Evolutionary conservation across 1,140 invertebrate genomes (phyloP).

Genomic region (Schlechtendalia chinensis): DNA sequence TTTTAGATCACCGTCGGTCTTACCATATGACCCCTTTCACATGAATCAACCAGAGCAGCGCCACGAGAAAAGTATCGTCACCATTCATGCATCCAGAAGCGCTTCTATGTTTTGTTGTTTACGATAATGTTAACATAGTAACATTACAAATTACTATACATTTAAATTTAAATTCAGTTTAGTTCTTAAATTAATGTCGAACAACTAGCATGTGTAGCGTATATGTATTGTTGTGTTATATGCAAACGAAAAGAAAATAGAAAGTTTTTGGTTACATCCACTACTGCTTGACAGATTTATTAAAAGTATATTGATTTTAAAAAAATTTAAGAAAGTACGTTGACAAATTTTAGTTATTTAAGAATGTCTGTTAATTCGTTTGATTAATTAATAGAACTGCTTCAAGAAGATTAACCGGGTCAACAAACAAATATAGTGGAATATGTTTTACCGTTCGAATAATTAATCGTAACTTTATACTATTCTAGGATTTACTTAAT

Average conservation of each 20-base stretch:
- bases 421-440: background rate
- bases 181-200: too few relatives aligned
- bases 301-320: conserved; percentile 1
- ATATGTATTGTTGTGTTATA: too few relatives aligned
- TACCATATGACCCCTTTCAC: too few relatives aligned
- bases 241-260: background rate
- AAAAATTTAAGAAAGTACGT: background rate
- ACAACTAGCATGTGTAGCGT: too few relatives aligned
- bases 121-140: too few relatives aligned
- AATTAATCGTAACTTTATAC: too few relatives aligned
- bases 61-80: background rate
- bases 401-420: too few relatives aligned
- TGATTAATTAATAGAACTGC: background rate
- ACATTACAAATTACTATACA: too few relatives aligned
- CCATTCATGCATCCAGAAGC: background rate
- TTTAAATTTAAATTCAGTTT: too few relatives aligned
- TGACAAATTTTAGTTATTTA: background rate
- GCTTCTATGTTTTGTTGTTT: background rate
- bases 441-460: background rate
- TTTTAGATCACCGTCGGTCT: too few relatives aligned
- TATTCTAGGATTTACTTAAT: too few relatives aligned
- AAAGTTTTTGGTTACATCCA: background rate
- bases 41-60: background rate
- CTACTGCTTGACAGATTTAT: background rate
- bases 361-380: background rate